Base-by-base conservation (phyloP, 1,140 invertebrate species). In the Papilio dardanus region DNA sequence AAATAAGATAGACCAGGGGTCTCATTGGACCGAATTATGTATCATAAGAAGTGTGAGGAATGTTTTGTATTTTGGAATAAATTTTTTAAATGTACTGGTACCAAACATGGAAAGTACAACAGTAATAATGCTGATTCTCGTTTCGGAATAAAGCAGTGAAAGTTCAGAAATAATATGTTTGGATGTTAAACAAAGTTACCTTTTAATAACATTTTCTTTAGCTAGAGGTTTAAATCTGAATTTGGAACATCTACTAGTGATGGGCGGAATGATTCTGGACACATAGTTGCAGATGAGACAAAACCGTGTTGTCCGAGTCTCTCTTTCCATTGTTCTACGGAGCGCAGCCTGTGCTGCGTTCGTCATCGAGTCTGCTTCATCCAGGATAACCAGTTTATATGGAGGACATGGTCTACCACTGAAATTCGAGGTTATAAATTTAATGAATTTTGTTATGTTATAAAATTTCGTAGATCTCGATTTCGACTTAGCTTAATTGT, bases 361-460 rank as follows among this genome's bases (percentile, higher is more conserved):
- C 0, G 99, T 99, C 99, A 99, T 99, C 2, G 98, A 99, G 89
- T 99, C 99, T 1, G 99, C 99, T 94, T 99, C 99, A 94, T 99
- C 99, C 54, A 99, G 94, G 77, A 99, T 99, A 1, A 99, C 95
- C 69, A 99, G 97, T 93, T 99, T 99, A 85, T 99, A 99, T 7
- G 98, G 96, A 28, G 98, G 98, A 94, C 97, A 99, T 40, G 96
- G 95, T 84, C 96, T 96, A 0, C 98, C 98, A 95, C 97, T 97
- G 81, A 78, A 95, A 95, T 79, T 50, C 40, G 69, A 69, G 74
- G 21, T 66, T 16, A 30, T 1, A 12, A 0, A 24, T n/a, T n/a
- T n/a, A n/a, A n/a, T n/a, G n/a, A n/a, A n/a, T n/a, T n/a, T n/a
- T n/a, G n/a, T n/a, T n/a, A n/a, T n/a, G n/a, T n/a, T n/a, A n/a